phyloP scores from a whole-genome alignment of 1,140 invertebrate species.

The Belonocnema kinseyi region DNA sequence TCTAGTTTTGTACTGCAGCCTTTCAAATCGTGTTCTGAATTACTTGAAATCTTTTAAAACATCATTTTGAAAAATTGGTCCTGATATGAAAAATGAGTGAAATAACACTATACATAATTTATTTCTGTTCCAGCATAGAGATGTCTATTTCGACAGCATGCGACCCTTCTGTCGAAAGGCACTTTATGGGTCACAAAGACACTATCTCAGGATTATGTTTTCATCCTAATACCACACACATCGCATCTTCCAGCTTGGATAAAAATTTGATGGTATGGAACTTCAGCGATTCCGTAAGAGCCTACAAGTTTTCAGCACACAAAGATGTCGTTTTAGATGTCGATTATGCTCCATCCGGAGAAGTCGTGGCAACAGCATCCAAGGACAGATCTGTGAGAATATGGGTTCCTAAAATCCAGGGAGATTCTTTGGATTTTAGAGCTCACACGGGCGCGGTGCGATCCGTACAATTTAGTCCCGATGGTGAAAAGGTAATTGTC shows the following conservation, averaged over 20 bases:
- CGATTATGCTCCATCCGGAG: slow-evolving; percentile 87
- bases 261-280: slow-evolving; percentile 89
- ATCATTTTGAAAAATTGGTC: no score
- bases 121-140: background rate
- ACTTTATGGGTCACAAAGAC: slow-evolving; percentile 88
- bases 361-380: slow-evolving; percentile 88
- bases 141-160: slow-evolving; percentile 41
- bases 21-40: no score
- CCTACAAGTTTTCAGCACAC: slow-evolving; percentile 82
- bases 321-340: slow-evolving; percentile 81
- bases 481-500: slow-evolving; percentile 79
- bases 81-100: no score
- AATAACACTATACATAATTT: no score
- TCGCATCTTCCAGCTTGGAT: slow-evolving; percentile 87
- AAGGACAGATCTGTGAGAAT: slow-evolving; percentile 88
- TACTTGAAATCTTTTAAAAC: no score
- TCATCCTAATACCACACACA: slow-evolving; percentile 84
- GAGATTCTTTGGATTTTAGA: slow-evolving; percentile 85
- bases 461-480: slow-evolving; percentile 87
- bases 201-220: slow-evolving; percentile 85
- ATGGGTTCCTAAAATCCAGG: slow-evolving; percentile 89
- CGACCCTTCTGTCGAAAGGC: slow-evolving; percentile 83
- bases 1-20: no score
- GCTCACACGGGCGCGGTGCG: slow-evolving; percentile 87
- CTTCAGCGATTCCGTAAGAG: slow-evolving; percentile 78